Base-by-base conservation (phyloP, 2,888 invertebrate genomes). In the Spilosoma lubricipeda region DNA sequence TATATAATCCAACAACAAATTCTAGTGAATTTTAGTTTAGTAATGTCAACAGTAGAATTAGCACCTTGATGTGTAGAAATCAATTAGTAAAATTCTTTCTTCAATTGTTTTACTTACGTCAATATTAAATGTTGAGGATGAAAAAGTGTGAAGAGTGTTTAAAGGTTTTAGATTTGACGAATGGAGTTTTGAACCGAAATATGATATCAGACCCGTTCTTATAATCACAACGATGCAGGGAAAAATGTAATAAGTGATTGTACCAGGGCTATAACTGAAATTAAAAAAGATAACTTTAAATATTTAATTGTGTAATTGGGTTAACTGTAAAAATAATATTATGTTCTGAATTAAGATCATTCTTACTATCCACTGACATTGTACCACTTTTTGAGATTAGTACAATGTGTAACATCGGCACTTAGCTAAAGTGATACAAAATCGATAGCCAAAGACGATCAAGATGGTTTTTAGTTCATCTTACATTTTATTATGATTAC, bases 101-200 rank as follows among this genome's bases (percentile, higher is more conserved):
- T 3, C n/a, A 36, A 39, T 39, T 9, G 13, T 42, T 39, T 33
- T 3, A 75, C 74, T 75, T 68, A 75, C 74, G 15, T 71, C 71
- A 42, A 39, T 30, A n/a, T 71, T 67, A 71, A 71, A 75, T 8
- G 74, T 64, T 39, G 64, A 71, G 18, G 71, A 52, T n/a, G 74
- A 71, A 39, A 75, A 75, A 7, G 30, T 39, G 56, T 75, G 71
- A 3, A 75, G 13, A 4, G 74, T 71, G 9, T 75, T 23, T 56
- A 75, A 75, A 48, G 71, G 71, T 63, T 71, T 33, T 15, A 68
- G 71, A 56, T 71, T 75, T 33, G 36, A 64, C 30, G 52, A 20
- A 64, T 75, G 64, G 3, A 75, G 71, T 11, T 68, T 64, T 15
- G 71, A 68, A 52, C 71, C 74, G 42, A 71, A 75, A 68, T 71